Evolutionary conservation across 2,888 invertebrate species (phyloP), one percentile per base, ranked within the genome.

Genomic region (Orthonychiurus folsomi): DNA sequence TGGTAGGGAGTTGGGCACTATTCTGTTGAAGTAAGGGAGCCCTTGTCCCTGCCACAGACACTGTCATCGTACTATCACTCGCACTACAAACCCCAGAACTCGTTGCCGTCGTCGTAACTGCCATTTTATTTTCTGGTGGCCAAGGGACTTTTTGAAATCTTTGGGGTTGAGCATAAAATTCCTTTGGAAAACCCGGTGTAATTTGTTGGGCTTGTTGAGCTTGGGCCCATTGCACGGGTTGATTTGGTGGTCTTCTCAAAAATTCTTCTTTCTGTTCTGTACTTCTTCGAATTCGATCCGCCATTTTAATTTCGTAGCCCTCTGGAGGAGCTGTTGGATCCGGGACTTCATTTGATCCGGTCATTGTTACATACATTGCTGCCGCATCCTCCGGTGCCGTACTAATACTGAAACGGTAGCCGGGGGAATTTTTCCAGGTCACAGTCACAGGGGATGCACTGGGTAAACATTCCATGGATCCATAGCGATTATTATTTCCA

Each of bases 241-340:
- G 76, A 81, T 85, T 73, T 12, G 68, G 69, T 9, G 70, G 72
- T 70, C 87, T 82, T 75, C 86, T 83, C 64, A 93, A 81, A 78
- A 93, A 93, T 74, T 91, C 91, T 76, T 92, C 91, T 77, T 92
- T 92, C 76, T 91, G 89, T 76, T 91, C 90, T 74, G 89, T 85
- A 75, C 88, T 90, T 77, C 88, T 88, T 71, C 88, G 83, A 76
- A 89, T 75, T 56, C 76, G 71, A 55, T 73, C 74, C 53, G 76
- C 76, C 59, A 78, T 70, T 66, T 71, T 70, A 25, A 64, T 65
- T 63, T 72, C 72, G 58, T 71, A 72, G 21, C 69, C 69, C 59
- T 65, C 61, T 2, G 59, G 28, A 25, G 64, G 58, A 47, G 60
- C 20, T 25, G 53, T 28, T 21, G 18, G 18, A 18, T 24, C 50